Conservation (phyloP, 2,113 vertebrate species). For the Leucopternis melanops region DNA sequence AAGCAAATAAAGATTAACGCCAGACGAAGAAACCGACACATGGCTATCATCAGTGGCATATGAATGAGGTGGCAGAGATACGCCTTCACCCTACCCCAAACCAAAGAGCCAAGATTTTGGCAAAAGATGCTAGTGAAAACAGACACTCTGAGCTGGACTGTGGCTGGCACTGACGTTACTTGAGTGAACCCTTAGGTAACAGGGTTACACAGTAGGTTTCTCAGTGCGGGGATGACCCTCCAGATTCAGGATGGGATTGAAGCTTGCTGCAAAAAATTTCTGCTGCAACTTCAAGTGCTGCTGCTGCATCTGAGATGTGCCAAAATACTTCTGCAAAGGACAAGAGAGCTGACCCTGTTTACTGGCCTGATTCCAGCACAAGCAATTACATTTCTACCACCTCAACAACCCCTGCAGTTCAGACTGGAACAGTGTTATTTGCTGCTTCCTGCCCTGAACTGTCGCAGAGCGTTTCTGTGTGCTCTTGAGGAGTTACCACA, state of each 20-base stretch:
- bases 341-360: conserved; percentile 19
- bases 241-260: rapidly evolving
- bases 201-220: neutral
- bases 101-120: neutral
- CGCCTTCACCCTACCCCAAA: neutral
- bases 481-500: neutral
- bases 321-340: neutral
- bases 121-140: neutral
- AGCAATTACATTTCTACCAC: conserved; percentile 29
- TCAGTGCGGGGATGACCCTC: neutral
- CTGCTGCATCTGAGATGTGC: neutral
- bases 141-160: neutral
- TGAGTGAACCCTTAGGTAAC: neutral
- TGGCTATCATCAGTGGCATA: neutral
- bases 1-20: neutral
- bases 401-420: conserved; percentile 2
- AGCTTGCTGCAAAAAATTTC: neutral
- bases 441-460: neutral
- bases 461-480: rapidly evolving
- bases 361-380: conserved; percentile 45
- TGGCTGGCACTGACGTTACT: too few relatives aligned
- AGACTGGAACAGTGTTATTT: neutral
- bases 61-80: neutral
- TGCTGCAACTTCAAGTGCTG: neutral
- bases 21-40: neutral